Base-by-base conservation (phyloP, 2,113 vertebrate genomes). In the Cottus gobio region DNA sequence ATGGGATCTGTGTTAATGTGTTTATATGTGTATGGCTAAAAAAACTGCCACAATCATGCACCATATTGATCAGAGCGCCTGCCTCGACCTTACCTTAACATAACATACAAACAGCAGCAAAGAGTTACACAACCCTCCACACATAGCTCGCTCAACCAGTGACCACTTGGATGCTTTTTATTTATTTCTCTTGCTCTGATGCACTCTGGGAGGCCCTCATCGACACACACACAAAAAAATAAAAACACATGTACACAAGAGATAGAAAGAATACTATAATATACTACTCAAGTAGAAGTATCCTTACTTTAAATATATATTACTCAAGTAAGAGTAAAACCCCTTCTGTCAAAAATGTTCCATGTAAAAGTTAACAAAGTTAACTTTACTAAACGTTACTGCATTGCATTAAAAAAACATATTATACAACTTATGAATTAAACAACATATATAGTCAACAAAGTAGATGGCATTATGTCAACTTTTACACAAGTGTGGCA, bases 41-140 rank as follows among this genome's bases (percentile, higher is more conserved):
- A 58, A 74, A 26, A 85, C 73, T 75, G 75, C 75, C 75, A 58
- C 84, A 79, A n/a, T 84, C 75, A 76, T 83, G 71, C 37, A 65
- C 42, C 46, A 54, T 90, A 93, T 90, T 83, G 91, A 93, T 92
- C 91, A 84, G 71, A 58, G 61, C 20, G 22, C 86, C 72, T 28
- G 77, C 75, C 71, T 83, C 61, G 13, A 66, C 78, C 82, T 88
- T 85, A 90, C 82, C 90, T 91, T 91, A 91, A 89, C 83, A 87
- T 85, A 83, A 80, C 83, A 75, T 79, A 77, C 80, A 89, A 85
- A 84, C 81, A 88, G 74, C 84, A 87, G 85, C 88, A 87, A 89
- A 76, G 81, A 80, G 61, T 86, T 89, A 52, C 84, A 80, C 87
- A 88, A 90, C 50, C 71, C 56, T 85, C 67, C 81, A 62, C 64